Base-by-base conservation (phyloP, 1,140 invertebrate genomes). In the Drosophila yakuba region DNA sequence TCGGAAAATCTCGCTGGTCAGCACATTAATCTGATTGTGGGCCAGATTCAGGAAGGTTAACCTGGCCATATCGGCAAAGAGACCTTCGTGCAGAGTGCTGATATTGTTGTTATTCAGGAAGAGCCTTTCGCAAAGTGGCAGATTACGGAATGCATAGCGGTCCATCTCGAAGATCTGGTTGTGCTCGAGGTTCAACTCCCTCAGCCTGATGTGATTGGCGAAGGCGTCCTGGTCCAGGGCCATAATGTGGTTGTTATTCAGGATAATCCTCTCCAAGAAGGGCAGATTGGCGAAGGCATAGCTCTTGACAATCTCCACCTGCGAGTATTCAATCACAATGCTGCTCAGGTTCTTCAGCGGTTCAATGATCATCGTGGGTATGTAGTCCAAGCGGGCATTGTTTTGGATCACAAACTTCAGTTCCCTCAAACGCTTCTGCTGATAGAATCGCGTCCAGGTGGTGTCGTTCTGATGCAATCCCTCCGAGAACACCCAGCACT, bases 21-120 rank as follows among this genome's bases (percentile, higher is more conserved):
- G 88, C 20, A 95, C 94, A 48, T 94, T 93, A 58, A 97, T 94
- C 71, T 95, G 94, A 91, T 97, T 97, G 61, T 94, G 93, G 59
- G 94, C 94, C 67, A 97, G 92, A 58, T 96, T 95, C 47, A 97
- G 93, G 74, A 96, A 95, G 15, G 94, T 93, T 4, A 97, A 92
- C 38, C 94, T 93, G 3, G 92, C 93, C 74, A 96, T 93, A 61
- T 96, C 94, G 50, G 94, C 94, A 85, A 97, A 96, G 0, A 96
- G 95, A 11, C 94, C 93, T 57, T 96, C 95, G 68, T 95, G 95
- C 47, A 97, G 92, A 10, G 94, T 93, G n/a, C 94, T 94, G 51
- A 97, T 95, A 81, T 96, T 95, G 90, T 97, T 97, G 17, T 94
- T 93, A 55, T 95, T 95, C 32, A 97, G 92, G 66, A 93, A 94